Percentiles rank a stretch among this genome's conserved stretches.
phyloP scores from a whole-genome alignment of 2,888 invertebrate species.

The Pterostichus madidus region DNA sequence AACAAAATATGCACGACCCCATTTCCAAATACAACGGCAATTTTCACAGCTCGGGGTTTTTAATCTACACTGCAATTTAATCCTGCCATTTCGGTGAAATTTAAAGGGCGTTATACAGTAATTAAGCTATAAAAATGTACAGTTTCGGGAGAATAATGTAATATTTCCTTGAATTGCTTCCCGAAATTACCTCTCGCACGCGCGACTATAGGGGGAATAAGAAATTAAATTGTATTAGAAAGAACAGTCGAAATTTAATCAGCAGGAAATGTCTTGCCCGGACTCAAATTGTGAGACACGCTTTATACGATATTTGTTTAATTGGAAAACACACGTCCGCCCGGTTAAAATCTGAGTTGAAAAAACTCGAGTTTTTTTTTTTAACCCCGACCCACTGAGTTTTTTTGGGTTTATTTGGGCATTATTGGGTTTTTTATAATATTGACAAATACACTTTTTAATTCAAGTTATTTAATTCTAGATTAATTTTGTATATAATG shows the following conservation, averaged over 20 bases:
- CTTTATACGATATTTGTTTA: background rate
- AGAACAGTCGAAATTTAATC: slow-evolving; percentile 51
- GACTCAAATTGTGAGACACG: background rate
- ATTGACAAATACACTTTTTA: no score
- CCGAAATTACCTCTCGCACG: slow-evolving; percentile 39
- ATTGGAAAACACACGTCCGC: no score
- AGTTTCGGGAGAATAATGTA: slow-evolving; percentile 53
- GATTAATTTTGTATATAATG: no score
- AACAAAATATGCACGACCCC: background rate
- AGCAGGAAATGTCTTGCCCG: background rate
- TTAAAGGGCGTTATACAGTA: slow-evolving; percentile 74
- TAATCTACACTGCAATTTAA: slow-evolving; percentile 77
- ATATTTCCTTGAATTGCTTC: slow-evolving; percentile 55
- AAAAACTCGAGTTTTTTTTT: no score
- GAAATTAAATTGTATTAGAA: slow-evolving; percentile 53
- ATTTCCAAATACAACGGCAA: slow-evolving; percentile 26
- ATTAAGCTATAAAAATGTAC: slow-evolving; percentile 77
- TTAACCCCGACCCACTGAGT: no score
- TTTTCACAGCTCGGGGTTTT: slow-evolving; percentile 71
- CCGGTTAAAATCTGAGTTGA: no score
- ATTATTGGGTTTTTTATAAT: no score
- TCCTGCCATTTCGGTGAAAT: slow-evolving; percentile 76
- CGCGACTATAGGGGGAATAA: slow-evolving; percentile 36
- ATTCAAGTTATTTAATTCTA: no score
- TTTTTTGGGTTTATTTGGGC: no score